phyloP scores from a whole-genome alignment of 1,140 invertebrate species.

The Drosophila pseudoananassae region DNA sequence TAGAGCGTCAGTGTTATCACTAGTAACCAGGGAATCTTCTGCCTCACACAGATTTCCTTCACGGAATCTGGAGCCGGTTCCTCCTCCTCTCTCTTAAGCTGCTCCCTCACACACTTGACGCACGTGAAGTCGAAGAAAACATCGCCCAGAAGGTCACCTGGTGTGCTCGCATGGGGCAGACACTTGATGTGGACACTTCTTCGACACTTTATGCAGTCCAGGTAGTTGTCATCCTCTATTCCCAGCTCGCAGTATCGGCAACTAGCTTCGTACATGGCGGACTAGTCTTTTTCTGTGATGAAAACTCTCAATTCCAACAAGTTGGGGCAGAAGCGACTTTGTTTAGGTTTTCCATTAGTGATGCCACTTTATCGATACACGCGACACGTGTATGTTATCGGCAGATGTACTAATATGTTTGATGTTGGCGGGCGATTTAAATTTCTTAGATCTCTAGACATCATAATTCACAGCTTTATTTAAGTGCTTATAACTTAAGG shows the following conservation, averaged over 20 bases:
- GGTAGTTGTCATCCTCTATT: slow-evolving; percentile 67
- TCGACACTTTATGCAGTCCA: slow-evolving; percentile 86
- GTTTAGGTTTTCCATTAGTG: not conserved
- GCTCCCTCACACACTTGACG: slow-evolving; percentile 85
- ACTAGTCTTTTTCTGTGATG: not conserved
- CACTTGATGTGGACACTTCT: slow-evolving; percentile 87
- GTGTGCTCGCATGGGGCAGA: slow-evolving; percentile 86
- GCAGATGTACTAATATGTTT: not conserved
- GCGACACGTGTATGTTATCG: not conserved
- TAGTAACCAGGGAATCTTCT: slow-evolving; percentile 86
- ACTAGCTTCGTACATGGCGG: not conserved
- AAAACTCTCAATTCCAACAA: not conserved
- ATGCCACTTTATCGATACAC: not conserved
- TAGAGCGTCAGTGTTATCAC: slow-evolving; percentile 87
- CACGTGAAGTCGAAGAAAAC: slow-evolving; percentile 91
- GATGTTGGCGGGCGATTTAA: not conserved
- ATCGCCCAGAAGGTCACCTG: slow-evolving; percentile 89
- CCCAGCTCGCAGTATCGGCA: slow-evolving; percentile 49
- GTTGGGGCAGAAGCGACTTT: not conserved
- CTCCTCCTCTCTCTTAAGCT: not conserved
- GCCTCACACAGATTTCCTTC: slow-evolving; percentile 59
- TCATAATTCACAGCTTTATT: too few species aligned
- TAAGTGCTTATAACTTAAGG: too few species aligned
- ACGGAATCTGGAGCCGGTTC: slow-evolving; percentile 3
- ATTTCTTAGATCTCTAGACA: too few species aligned